Evolutionary conservation across 2,113 vertebrate species (phyloP).

Genomic region (human): DNA sequence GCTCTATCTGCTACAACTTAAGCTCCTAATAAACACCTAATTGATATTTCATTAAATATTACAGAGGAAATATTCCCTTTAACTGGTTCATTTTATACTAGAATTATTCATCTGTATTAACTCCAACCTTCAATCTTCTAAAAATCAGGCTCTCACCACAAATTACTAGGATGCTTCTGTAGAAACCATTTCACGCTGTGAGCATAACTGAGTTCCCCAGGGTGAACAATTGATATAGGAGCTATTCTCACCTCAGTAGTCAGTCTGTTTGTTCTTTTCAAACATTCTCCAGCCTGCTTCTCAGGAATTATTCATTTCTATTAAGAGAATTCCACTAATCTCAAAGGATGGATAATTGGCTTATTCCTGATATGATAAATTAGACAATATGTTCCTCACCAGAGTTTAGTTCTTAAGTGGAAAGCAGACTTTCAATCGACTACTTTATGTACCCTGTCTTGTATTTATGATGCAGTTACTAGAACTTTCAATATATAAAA

Average conservation of each 20-base stretch:
- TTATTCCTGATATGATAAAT: slow-evolving; percentile 23
- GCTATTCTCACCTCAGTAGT: neutral
- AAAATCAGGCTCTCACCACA: neutral
- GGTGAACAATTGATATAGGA: neutral
- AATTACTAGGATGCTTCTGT: neutral
- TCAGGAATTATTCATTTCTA: neutral
- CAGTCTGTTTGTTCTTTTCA: neutral
- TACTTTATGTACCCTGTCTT: neutral
- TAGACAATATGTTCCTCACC: neutral
- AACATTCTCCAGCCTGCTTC: neutral
- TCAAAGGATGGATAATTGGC: neutral
- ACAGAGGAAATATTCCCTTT: neutral
- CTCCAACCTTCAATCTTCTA: neutral
- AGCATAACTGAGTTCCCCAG: neutral
- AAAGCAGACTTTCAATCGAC: neutral
- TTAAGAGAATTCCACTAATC: slow-evolving; percentile 36
- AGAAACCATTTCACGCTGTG: neutral
- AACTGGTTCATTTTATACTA: neutral
- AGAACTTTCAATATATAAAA: slow-evolving; percentile 20
- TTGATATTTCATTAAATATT: neutral
- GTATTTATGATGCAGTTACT: neutral
- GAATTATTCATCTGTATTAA: neutral
- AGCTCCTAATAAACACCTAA: neutral
- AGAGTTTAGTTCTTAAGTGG: neutral
- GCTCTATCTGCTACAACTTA: neutral